Percentiles rank a stretch among this genome's conserved stretches.
These are phyloP conservation scores for Acleris literana DNA, from an alignment of 2,888 invertebrate species.

Conservation along the genomic window DNA sequence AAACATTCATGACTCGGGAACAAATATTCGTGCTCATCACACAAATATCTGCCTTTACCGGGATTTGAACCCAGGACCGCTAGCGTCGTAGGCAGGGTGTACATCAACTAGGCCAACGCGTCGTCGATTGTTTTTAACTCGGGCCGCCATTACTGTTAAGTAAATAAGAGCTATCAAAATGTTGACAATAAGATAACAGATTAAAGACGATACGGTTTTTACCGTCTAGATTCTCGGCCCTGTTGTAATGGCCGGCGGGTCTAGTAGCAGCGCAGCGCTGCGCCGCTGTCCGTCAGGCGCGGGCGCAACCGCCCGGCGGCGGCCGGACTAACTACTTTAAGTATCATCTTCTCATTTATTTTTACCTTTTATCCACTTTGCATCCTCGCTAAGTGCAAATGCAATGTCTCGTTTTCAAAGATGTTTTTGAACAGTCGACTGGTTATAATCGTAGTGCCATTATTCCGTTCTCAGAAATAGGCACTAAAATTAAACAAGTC, in stretches of 20 bases:
- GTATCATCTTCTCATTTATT: slow-evolving; percentile 52
- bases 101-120: too few species aligned
- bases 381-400: slow-evolving; percentile 72
- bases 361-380: slow-evolving; percentile 59
- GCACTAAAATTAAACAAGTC: slow-evolving; percentile 32
- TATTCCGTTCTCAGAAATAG: slow-evolving; percentile 53
- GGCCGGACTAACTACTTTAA: slow-evolving; percentile 57
- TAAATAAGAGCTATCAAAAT: too few species aligned
- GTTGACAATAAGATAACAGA: too few species aligned
- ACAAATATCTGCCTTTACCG: too few species aligned
- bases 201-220: too few species aligned
- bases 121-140: too few species aligned
- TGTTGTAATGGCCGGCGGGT: slow-evolving; percentile 1
- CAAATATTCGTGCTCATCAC: too few species aligned
- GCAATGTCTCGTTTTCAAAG: slow-evolving; percentile 75
- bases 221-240: too few species aligned
- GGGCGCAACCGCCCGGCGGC: slow-evolving; percentile 43
- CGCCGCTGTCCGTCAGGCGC: slow-evolving; percentile 35
- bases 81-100: too few species aligned
- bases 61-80: too few species aligned
- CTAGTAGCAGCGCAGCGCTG: slow-evolving; percentile 16
- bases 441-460: slow-evolving; percentile 62
- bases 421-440: slow-evolving; percentile 69
- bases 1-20: too few species aligned
- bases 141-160: too few species aligned